Conservation (phyloP, 2,797 vertebrate genomes). For the Muscicapa striata region DNA sequence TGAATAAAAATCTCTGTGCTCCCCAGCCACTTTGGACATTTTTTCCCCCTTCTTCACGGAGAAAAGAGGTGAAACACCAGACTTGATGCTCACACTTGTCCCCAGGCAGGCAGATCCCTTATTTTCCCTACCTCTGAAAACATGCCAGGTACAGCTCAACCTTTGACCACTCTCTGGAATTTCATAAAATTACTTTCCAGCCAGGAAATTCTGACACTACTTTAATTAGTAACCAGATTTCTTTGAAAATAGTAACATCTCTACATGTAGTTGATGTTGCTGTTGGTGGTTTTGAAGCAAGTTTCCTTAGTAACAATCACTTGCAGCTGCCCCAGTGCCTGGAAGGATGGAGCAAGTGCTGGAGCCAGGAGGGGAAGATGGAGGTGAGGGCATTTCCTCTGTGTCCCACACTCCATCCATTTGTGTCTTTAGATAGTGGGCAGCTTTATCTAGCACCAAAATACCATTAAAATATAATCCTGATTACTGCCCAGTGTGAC, state of each 20-base stretch:
- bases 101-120: background rate
- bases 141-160: background rate
- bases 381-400: background rate
- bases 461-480: background rate
- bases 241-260: constrained; percentile 26
- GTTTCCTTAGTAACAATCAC: background rate
- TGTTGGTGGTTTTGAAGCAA: background rate
- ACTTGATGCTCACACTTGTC: background rate
- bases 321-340: background rate
- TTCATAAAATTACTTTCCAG: background rate
- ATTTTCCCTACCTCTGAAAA: background rate
- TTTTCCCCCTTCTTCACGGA: background rate
- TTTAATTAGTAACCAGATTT: constrained; percentile 17
- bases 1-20: constrained; percentile 59
- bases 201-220: constrained; percentile 32
- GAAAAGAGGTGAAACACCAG: background rate
- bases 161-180: background rate
- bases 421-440: background rate
- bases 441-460: background rate
- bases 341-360: background rate
- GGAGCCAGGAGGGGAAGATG: background rate
- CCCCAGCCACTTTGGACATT: background rate
- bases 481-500: background rate
- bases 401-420: background rate
- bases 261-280: background rate